Evolutionary conservation across 1,140 invertebrate genomes (phyloP).

Genomic region (Hylyphantes graminicola): DNA sequence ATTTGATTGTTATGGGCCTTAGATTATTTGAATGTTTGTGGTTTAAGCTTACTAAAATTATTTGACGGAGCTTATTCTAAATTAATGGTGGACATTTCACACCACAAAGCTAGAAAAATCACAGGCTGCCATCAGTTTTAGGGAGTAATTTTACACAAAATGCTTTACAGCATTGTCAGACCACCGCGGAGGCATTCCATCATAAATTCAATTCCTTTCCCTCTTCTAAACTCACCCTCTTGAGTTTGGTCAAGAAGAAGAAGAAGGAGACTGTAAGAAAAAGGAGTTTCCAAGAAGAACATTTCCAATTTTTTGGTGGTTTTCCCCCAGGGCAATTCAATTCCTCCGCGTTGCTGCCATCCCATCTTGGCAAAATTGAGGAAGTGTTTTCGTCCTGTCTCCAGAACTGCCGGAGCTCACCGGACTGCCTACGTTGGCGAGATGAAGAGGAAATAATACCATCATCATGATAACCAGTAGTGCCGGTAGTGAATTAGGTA

Average conservation of each 20-base stretch:
- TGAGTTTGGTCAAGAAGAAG: background rate
- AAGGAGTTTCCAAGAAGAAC: background rate
- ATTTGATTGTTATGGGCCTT: too few species aligned
- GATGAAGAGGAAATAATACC: too few species aligned
- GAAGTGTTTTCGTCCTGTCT: constrained; percentile 43
- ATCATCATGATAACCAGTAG: too few species aligned
- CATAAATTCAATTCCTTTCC: constrained; percentile 39
- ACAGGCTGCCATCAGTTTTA: too few species aligned
- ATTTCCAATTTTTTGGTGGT: constrained; percentile 29
- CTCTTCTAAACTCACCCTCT: background rate
- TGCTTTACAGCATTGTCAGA: background rate
- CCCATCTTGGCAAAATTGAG: constrained; percentile 36
- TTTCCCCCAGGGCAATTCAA: constrained; percentile 27
- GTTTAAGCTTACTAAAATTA: too few species aligned
- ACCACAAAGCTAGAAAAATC: too few species aligned
- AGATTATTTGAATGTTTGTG: too few species aligned
- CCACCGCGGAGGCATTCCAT: background rate
- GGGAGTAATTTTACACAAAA: too few species aligned
- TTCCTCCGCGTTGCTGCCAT: constrained; percentile 30
- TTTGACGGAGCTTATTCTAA: too few species aligned
- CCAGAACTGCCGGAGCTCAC: constrained; percentile 10
- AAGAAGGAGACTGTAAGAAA: constrained; percentile 9
- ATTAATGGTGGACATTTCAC: too few species aligned
- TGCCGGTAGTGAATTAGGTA: too few species aligned
- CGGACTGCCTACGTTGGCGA: constrained; percentile 19